Evolutionary conservation across 2,888 invertebrate genomes (phyloP), one percentile per base, ranked within the genome.

Genomic region (Drosophila dives): DNA sequence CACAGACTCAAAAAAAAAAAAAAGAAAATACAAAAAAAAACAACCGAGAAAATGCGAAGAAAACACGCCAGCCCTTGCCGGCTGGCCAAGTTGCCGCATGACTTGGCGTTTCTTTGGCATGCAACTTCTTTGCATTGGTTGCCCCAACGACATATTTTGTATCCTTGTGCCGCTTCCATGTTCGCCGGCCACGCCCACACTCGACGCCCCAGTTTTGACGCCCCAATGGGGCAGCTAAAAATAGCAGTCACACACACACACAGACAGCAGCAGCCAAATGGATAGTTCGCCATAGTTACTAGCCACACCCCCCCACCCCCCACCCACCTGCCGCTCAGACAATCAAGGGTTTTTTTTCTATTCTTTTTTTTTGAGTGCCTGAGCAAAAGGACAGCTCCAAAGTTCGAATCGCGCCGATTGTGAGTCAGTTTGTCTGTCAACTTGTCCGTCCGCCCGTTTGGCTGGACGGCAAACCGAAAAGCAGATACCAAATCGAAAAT

Each of bases 401-500:
- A 75, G 75, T 80, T 77, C 42, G 38, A 67, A 26, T 26, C 23
- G 15, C 48, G 50, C 64, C 64, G 64, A 51, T 64, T 63, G 75
- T 75, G 64, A 72, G 67, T 67, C 67, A 70, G 63, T 64, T 23
- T 45, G 45, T 45, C 45, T 45, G 45, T 8, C 45, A 45, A 7
- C 20, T 15, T 4, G 20, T 20, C 42, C n/a, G n/a, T 42, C 20
- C n/a, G 42, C 20, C 20, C 20, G 20, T 23, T 20, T 59, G 59
- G 45, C 20, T n/a, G 59, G 59, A 36, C 65, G 62, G 20, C 60
- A 50, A 29, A 17, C 33, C 51, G 20, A 56, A 36, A 55, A 45
- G 51, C 65, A 60, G 66, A 77, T 68, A 75, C 81, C 69, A 82
- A 86, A 86, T 86, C 87, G 87, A 86, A 86, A 84, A 86, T 86